Percentiles rank a stretch among this genome's conserved stretches.
These are phyloP conservation scores for Artibeus jamaicensis DNA, from an alignment of 2,797 vertebrate species.

Conservation along the genomic window DNA sequence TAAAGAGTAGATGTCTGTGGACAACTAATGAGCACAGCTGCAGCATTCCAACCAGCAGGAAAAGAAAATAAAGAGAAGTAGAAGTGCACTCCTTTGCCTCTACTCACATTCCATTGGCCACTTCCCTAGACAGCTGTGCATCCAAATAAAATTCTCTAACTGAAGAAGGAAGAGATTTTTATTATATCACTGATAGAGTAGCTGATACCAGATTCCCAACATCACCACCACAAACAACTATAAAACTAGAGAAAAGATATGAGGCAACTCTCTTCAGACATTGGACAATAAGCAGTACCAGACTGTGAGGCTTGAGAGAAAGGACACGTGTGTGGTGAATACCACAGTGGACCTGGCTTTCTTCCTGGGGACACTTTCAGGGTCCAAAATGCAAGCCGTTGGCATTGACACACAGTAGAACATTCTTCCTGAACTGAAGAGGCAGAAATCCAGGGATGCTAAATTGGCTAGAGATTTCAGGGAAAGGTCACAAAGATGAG, in stretches of 20 bases:
- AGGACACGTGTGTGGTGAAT: background rate
- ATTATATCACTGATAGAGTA: background rate
- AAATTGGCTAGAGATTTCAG: background rate
- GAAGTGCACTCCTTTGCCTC: background rate
- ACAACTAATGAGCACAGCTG: too few species aligned
- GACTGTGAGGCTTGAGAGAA: background rate
- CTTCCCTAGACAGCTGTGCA: background rate
- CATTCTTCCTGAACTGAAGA: background rate
- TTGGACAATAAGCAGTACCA: background rate
- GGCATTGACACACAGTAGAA: background rate
- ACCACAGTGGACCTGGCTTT: background rate
- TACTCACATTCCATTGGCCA: background rate
- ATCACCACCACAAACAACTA: background rate
- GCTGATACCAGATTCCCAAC: background rate
- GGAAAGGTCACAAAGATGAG: background rate
- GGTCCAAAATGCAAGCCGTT: background rate
- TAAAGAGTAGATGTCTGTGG: background rate
- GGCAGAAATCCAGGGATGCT: background rate
- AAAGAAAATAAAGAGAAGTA: background rate
- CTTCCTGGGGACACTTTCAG: background rate
- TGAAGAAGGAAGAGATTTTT: background rate
- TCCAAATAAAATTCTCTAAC: background rate
- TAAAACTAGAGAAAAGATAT: slow-evolving; percentile 27
- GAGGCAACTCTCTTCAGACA: background rate
- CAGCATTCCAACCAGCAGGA: background rate